These are phyloP conservation scores for Lithophane leautieri DNA, from an alignment of 2,888 invertebrate genomes.

Conservation along the genomic window DNA sequence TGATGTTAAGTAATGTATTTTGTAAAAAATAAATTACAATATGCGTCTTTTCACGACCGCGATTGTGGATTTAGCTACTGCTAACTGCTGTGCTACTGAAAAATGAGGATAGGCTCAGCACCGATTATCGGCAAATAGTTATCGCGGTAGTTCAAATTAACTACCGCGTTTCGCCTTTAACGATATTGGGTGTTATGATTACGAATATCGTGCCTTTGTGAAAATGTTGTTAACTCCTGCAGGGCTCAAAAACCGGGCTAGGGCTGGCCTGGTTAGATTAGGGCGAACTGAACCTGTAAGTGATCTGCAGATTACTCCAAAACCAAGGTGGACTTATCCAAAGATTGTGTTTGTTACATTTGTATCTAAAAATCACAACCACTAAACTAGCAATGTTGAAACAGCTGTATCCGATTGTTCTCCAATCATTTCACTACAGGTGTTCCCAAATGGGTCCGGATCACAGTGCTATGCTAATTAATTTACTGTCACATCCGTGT, in stretches of 20 bases:
- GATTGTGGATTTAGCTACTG: background rate
- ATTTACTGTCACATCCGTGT: conserved; percentile 81
- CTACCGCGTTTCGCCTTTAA: background rate
- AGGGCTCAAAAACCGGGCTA: background rate
- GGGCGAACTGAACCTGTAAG: background rate
- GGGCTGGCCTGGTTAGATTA: background rate
- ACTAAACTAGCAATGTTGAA: conserved; percentile 2
- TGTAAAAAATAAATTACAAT: background rate
- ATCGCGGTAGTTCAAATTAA: too few relatives aligned
- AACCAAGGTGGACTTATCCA: too few relatives aligned
- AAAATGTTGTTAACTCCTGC: background rate
- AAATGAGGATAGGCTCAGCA: background rate
- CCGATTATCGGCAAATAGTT: background rate
- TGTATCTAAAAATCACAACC: background rate
- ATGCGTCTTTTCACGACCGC: background rate
- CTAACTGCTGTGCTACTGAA: background rate
- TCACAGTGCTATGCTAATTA: conserved; percentile 80
- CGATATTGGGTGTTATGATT: background rate
- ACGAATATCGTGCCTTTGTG: background rate
- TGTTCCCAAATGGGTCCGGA: conserved; percentile 64
- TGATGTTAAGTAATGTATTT: background rate
- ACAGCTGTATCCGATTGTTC: conserved; percentile 14
- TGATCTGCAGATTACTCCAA: too few relatives aligned
- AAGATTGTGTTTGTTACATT: background rate
- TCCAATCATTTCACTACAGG: conserved; percentile 22